Evolutionary conservation across 2,797 vertebrate species (phyloP).

Genomic region (Hippocampus kuda): DNA sequence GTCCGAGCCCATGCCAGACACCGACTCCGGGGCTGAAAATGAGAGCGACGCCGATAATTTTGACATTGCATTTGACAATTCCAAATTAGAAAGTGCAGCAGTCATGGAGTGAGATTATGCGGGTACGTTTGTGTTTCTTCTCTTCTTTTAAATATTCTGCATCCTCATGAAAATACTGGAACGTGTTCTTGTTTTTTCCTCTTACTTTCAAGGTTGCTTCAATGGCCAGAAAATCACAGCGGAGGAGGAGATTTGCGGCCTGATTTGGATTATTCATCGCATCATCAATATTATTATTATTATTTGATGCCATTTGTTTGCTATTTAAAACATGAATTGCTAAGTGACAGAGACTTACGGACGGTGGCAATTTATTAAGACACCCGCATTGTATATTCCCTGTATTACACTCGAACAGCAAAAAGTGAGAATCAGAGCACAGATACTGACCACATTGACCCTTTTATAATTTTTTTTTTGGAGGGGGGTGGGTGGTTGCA

Average conservation of each 20-base stretch:
- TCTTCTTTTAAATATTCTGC: background rate
- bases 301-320: background rate
- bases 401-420: background rate
- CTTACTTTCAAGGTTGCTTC: background rate
- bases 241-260: background rate
- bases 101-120: slow-evolving; percentile 24
- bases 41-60: slow-evolving; percentile 52
- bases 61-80: slow-evolving; percentile 40
- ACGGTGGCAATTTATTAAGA: background rate
- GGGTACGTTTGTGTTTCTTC: background rate
- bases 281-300: background rate
- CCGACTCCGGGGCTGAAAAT: slow-evolving; percentile 15
- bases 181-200: background rate
- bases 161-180: background rate
- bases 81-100: background rate
- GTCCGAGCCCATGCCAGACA: slow-evolving; percentile 4
- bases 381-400: background rate
- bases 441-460: background rate
- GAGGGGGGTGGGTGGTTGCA: background rate
- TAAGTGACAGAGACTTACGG: background rate
- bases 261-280: background rate
- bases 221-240: background rate
- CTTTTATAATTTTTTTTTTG: background rate
- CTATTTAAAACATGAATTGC: background rate
- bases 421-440: background rate